These are phyloP conservation scores for Meta bourneti DNA, from an alignment of 2,888 invertebrate species.

Conservation along the genomic window DNA sequence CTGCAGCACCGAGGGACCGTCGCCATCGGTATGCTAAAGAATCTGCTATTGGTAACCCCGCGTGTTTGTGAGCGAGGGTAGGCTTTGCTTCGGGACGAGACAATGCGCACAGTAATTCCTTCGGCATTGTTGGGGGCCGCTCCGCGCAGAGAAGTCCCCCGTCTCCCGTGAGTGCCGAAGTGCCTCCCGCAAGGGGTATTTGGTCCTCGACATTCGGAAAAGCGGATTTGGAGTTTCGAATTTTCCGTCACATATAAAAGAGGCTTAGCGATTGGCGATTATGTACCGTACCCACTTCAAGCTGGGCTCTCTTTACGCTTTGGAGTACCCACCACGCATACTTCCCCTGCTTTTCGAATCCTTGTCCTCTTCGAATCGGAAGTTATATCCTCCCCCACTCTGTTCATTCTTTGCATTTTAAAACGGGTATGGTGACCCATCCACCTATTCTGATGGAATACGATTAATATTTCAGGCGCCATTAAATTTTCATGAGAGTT, in stretches of 20 bases:
- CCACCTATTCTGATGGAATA: constrained; percentile 57
- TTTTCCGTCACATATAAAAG: constrained; percentile 75
- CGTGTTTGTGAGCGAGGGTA: constrained; percentile 30
- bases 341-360: not conserved
- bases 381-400: constrained; percentile 2
- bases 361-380: not conserved
- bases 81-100: constrained; percentile 31
- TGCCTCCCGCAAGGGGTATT: constrained; percentile 64
- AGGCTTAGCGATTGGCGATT: constrained; percentile 76
- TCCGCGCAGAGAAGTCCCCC: constrained; percentile 21
- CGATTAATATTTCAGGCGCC: constrained; percentile 75
- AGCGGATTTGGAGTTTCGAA: constrained; percentile 75
- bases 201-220: constrained; percentile 58
- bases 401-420: constrained; percentile 75
- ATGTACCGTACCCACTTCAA: constrained; percentile 69
- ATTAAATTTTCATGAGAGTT: constrained; percentile 73
- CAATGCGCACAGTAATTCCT: constrained; percentile 61
- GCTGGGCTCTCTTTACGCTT: constrained; percentile 29
- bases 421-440: constrained; percentile 51
- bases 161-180: constrained; percentile 44
- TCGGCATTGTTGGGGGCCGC: constrained; percentile 32
- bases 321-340: constrained; percentile 15
- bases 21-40: constrained; percentile 36
- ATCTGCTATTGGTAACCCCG: constrained; percentile 43
- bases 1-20: constrained; percentile 14